A percentile compares a stretch with the other conserved stretches of the same genome.
Evolutionary conservation across 2,888 invertebrate genomes (phyloP).

Genomic region (Phragmatobia fuliginosa): DNA sequence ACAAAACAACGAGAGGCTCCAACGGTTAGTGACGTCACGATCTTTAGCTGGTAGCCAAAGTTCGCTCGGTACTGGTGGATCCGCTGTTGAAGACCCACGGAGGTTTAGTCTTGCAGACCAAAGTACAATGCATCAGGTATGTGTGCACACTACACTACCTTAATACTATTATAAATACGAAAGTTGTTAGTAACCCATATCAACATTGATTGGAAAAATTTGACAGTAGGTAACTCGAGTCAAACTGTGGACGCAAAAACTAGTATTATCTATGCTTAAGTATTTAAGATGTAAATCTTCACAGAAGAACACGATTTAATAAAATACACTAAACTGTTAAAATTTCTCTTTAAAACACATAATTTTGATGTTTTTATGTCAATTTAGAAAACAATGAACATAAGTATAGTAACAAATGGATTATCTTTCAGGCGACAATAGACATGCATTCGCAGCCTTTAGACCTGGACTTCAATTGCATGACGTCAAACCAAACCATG

Average conservation of each 20-base stretch:
- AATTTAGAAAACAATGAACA: background rate
- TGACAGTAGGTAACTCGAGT: background rate
- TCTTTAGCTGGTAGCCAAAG: slow-evolving; percentile 88
- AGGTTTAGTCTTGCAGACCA: slow-evolving; percentile 88
- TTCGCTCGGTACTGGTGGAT: slow-evolving; percentile 84
- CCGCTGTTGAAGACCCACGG: slow-evolving; percentile 84
- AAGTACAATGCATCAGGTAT: slow-evolving; percentile 81
- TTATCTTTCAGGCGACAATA: slow-evolving; percentile 68
- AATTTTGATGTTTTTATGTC: background rate
- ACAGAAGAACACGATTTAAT: too few species aligned
- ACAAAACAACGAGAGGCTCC: slow-evolving; percentile 98
- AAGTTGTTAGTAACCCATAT: too few species aligned
- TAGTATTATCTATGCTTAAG: background rate
- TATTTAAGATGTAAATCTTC: background rate
- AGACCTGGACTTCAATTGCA: slow-evolving; percentile 83
- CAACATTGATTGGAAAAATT: background rate
- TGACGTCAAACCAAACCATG: slow-evolving; percentile 79
- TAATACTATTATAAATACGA: background rate
- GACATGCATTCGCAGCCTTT: slow-evolving; percentile 82
- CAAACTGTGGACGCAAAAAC: background rate
- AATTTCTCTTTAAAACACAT: background rate
- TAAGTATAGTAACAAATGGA: slow-evolving; percentile 20
- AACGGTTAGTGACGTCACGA: slow-evolving; percentile 92
- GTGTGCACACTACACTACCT: background rate
- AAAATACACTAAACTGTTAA: too few species aligned